These are phyloP conservation scores for Stegodyphus dumicola DNA, from an alignment of 1,140 invertebrate genomes.

Conservation along the genomic window DNA sequence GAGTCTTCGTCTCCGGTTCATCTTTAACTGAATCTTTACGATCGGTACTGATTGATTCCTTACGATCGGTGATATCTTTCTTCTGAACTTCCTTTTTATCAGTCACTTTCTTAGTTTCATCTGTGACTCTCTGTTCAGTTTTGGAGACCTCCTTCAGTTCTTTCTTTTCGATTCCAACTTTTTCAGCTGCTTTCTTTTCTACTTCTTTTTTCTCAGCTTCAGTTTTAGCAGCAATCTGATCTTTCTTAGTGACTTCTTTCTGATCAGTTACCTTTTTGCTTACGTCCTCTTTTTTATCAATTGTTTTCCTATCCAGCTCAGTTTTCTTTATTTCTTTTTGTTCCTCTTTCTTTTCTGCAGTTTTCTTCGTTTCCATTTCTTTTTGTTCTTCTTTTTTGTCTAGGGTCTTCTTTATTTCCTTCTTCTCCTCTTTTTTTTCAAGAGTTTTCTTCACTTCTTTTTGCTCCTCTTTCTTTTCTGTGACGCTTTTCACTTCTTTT, in stretches of 20 bases:
- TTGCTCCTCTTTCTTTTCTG: conserved; percentile 14
- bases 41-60: background rate
- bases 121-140: background rate
- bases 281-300: background rate
- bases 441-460: conserved; percentile 15
- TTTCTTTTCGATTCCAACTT: conserved; percentile 67
- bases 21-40: conserved; percentile 8
- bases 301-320: background rate
- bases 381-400: conserved; percentile 21
- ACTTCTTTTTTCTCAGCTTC: conserved; percentile 37
- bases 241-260: conserved; percentile 14
- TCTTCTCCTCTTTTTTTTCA: conserved; percentile 8
- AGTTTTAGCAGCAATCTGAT: conserved; percentile 1
- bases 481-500: background rate
- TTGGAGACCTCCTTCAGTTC: conserved; percentile 63
- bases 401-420: conserved; percentile 18
- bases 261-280: conserved; percentile 65
- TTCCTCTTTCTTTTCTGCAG: background rate
- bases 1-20: background rate
- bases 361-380: background rate
- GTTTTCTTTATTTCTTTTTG: conserved; percentile 1
- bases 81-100: background rate
- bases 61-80: background rate
- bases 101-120: conserved; percentile 1
- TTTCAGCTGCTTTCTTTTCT: conserved; percentile 7